Conservation (phyloP, 2,888 invertebrate genomes). For the Euplagia quadripunctaria region DNA sequence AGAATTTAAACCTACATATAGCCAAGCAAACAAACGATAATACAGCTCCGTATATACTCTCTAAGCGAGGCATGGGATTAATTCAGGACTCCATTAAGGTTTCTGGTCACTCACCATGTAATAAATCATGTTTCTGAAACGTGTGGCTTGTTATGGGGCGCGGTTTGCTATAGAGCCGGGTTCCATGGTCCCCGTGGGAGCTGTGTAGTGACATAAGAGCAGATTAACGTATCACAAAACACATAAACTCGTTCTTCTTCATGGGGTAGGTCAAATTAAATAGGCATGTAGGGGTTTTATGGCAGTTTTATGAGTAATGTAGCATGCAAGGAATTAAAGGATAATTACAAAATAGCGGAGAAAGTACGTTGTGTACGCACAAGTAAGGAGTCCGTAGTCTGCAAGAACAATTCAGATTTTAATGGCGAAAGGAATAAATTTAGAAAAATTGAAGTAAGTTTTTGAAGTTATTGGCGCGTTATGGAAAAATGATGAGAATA, state of each 20-base stretch:
- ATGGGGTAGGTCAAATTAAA: slow-evolving; percentile 8
- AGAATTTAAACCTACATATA: not conserved
- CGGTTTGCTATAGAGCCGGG: slow-evolving; percentile 8
- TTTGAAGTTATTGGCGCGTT: no score
- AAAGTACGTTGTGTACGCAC: not conserved
- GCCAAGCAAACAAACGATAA: not conserved
- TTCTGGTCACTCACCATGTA: not conserved
- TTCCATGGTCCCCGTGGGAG: slow-evolving; percentile 9
- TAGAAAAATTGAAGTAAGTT: not conserved
- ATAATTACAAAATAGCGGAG: not conserved
- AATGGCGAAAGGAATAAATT: not conserved
- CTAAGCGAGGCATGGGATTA: not conserved
- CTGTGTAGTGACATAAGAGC: slow-evolving; percentile 4
- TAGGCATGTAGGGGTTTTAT: not conserved
- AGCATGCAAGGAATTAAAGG: not conserved
- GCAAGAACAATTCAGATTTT: not conserved
- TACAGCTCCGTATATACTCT: not conserved
- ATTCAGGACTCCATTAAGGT: not conserved
- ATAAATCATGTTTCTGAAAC: slow-evolving; percentile 15
- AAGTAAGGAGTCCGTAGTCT: not conserved
- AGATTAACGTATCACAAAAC: slow-evolving; percentile 20
- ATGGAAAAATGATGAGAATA: no score
- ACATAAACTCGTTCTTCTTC: slow-evolving; percentile 16
- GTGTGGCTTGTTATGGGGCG: slow-evolving; percentile 11
- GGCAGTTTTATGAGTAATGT: not conserved